phyloP scores from a whole-genome alignment of 1,140 invertebrate species.

The Pantala flavescens region DNA sequence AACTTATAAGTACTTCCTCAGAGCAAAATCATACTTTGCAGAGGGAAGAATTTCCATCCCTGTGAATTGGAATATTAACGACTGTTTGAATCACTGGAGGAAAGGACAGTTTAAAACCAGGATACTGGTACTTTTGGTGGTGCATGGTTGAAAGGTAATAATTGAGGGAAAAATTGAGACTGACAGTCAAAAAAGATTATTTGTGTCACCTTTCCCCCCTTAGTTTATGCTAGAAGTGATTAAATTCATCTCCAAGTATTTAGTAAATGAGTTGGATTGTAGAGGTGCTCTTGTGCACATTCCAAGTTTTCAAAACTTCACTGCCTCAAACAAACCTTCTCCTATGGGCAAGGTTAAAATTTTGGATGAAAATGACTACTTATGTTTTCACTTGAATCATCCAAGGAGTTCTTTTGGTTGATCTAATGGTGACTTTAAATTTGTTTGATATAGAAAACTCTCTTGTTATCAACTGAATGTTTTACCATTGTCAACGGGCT shows the following conservation, averaged over 20 bases:
- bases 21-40: neutral
- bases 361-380: neutral
- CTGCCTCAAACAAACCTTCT: neutral
- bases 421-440: neutral
- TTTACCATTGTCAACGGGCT: neutral
- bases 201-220: slow-evolving; percentile 6
- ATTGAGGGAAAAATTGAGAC: neutral
- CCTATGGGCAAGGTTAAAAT: neutral
- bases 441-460: neutral
- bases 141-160: neutral
- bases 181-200: neutral
- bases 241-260: neutral
- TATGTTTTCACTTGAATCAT: neutral
- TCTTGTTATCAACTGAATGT: neutral
- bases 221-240: slow-evolving; percentile 7
- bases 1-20: neutral
- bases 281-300: slow-evolving; percentile 3
- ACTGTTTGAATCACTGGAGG: neutral
- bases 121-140: neutral
- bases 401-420: neutral
- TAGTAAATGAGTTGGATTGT: neutral
- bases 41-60: slow-evolving; percentile 4
- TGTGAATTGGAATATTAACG: neutral
- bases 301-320: slow-evolving; percentile 2
- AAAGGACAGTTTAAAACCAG: neutral